Base-by-base conservation (phyloP, 2,113 vertebrate genomes). In the Asarcornis scutulata region DNA sequence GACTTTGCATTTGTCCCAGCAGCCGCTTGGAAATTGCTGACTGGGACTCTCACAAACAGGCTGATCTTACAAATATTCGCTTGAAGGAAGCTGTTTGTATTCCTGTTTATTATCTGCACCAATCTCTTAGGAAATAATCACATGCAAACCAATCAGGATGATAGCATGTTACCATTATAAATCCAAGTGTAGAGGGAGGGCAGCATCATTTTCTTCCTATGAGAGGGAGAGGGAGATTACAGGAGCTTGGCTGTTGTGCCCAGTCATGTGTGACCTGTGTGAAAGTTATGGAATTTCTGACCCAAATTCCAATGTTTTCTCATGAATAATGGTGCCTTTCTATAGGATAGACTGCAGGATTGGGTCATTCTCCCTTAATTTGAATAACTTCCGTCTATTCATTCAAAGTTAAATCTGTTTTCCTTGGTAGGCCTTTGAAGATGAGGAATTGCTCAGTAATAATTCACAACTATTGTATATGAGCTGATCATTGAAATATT, bases 251-350 rank as follows among this genome's bases (percentile, higher is more conserved):
- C 85, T 81, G 91, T 82, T 91, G 76, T 96, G 88, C 86, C 73
- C 84, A 62, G 85, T 96, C 91, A 85, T 91, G 93, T 91, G 90
- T 96, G 88, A 83, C 76, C 38, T 81, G 17, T n/a, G 79, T 88
- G 36, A 42, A 89, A 62, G 40, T 89, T 87, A 69, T 11, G 84
- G 93, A 91, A 93, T 93, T 95, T 92, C 81, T 93, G 95, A 93
- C 94, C 95, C 62, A 85, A 86, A 95, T 92, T 93, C 91, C 95
- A 79, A 1, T 72, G 60, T 74, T 93, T 92, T 86, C 90, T 81
- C n/a, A 14, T 58, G 68, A 80, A 73, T 89, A 74, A 92, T 69
- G 48, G 38, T 86, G 64, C 60, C 62, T 94, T 83, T 40, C 76
- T 78, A 38, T 56, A 93, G 64, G 21, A 52, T 0, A n/a, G 46